Evolutionary conservation across 2,888 invertebrate species (phyloP), one percentile per base, ranked within the genome.

Genomic region (Lasioglossum leucozonium): DNA sequence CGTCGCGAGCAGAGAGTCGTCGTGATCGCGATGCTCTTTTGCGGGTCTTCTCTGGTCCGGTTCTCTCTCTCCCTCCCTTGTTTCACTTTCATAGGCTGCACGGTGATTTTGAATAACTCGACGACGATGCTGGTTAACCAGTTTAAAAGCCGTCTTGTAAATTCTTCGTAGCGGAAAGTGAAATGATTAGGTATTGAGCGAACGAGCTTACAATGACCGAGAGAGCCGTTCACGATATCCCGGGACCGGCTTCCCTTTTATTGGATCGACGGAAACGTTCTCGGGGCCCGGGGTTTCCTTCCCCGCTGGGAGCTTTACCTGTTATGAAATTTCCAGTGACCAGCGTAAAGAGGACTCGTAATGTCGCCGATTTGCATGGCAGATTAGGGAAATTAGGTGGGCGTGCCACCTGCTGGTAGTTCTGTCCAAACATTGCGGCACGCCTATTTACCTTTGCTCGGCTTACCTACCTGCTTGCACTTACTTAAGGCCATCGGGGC

Each of bases 281-380:
- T 22, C 8, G n/a, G 58, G 26, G 69, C 40, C 85, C 85, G 89
- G 89, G 78, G 87, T n/a, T 51, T n/a, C 51, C 77, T 74, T 85
- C 87, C 84, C 65, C 77, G 74, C 30, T 40, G 87, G 84, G 86
- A 83, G 84, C 82, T 84, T 86, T 87, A 88, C 88, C 88, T 92
- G 89, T 88, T 91, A 82, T 85, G 90, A 86, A 87, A 85, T 84
- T 88, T 90, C 88, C 77, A 89, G 84, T 92, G 85, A 91, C 91
- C 91, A 85, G 90, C 91, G 91, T 91, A 91, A 93, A 85, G 90
- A 91, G 89, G 91, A 90, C 91, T 88, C 89, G 89, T 93, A 92
- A 92, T 92, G 89, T 89, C 83, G 87, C 79, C 88, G 89, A 93
- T 94, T 94, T 93, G 93, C 93, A 93, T 93, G 93, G 90, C 86